phyloP scores from a whole-genome alignment of 2,113 vertebrate genomes.

The Sander vitreus region DNA sequence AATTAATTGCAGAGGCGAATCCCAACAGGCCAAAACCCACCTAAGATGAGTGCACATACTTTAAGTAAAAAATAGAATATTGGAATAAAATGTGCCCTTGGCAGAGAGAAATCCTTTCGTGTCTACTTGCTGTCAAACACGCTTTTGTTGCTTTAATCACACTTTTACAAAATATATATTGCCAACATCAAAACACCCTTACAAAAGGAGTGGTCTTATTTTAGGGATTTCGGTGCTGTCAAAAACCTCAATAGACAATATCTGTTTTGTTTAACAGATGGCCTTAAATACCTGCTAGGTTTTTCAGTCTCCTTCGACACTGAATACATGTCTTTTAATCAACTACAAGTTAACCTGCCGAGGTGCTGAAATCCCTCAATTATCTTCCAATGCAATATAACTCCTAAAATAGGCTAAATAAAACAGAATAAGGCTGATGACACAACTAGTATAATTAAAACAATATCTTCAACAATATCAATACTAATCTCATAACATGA shows the following conservation, averaged over 20 bases:
- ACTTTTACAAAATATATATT: not conserved
- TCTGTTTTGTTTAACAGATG: not conserved
- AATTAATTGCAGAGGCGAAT: not conserved
- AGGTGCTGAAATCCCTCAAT: not conserved
- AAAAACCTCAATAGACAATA: not conserved
- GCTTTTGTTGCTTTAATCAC: not conserved
- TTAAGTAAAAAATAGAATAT: not conserved
- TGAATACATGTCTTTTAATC: not conserved
- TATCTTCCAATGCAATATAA: too few relatives aligned
- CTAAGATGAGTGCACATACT: not conserved
- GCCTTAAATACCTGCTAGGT: not conserved
- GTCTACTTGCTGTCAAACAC: slow-evolving; percentile 6
- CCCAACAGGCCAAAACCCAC: not conserved
- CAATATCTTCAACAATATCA: too few relatives aligned
- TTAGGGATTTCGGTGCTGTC: rapidly evolving
- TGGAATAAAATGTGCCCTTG: slow-evolving; percentile 16
- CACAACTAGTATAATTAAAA: not conserved
- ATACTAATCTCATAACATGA: not conserved
- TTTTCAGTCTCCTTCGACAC: not conserved
- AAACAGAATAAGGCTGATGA: not conserved
- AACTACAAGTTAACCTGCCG: not conserved
- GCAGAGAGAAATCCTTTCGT: not conserved
- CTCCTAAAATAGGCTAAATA: not conserved
- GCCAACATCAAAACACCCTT: not conserved
- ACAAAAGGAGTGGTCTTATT: too few relatives aligned